Evolutionary conservation across 2,888 invertebrate species (phyloP), one percentile per base, ranked within the genome.

Genomic region (Andrena camellia): DNA sequence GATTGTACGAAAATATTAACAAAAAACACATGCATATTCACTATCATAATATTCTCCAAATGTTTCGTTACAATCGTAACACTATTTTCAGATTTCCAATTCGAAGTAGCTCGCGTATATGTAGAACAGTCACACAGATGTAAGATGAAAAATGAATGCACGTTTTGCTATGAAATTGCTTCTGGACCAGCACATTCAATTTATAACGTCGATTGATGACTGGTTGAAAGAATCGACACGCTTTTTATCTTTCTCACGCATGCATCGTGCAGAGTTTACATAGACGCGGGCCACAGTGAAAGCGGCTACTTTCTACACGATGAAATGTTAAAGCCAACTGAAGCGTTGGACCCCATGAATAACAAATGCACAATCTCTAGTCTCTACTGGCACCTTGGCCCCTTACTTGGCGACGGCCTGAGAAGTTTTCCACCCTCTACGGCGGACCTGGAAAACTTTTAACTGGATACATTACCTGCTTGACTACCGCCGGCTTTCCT

Each of bases 381-480:
- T 77, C 85, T 84, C 84, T 83, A 76, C 90, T 87, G 84, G 87
- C 88, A 87, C 86, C 89, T 86, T 89, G 86, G 86, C 81, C 87
- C 87, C 86, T 86, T 88, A 83, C 81, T 78, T 77, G 73, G 78
- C 81, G 80, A 78, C 84, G 73, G 73, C 81, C 86, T 74, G 84
- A 80, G 84, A 91, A 91, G 81, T 91, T 91, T 91, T 88, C 85
- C 85, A 81, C 89, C 86, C 89, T 84, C 85, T 86, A 83, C 76
- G 83, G 78, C 83, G 86, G 86, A 89, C 89, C 89, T 88, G 89
- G 88, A 89, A 92, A 93, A 93, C 91, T 93, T 93, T 93, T 93
- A 93, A 93, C 92, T 92, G 91, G 92, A 92, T 93, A 93, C 91
- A 92, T 93, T 93, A 93, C 92, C 90, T 92, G 91, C 88, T 89